A percentile compares a stretch with the other conserved stretches of the same genome.
These are phyloP conservation scores for Sabellastarte sp. DNA, from an alignment of 2,888 invertebrate genomes.

Conservation along the genomic window DNA sequence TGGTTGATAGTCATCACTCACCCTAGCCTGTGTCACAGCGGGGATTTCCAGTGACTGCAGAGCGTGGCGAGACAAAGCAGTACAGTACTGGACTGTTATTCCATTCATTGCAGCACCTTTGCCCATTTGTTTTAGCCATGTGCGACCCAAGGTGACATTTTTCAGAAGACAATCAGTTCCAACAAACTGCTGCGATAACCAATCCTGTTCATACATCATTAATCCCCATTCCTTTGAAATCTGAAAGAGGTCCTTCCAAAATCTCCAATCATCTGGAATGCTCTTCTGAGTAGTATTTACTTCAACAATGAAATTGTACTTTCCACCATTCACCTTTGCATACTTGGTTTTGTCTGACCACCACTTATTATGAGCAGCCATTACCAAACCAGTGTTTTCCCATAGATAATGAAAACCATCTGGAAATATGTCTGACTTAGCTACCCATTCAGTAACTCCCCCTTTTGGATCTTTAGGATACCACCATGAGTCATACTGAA, in stretches of 20 bases:
- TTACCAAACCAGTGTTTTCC: constrained; percentile 29
- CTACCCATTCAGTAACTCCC: constrained; percentile 30
- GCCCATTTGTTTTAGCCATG: constrained; percentile 39
- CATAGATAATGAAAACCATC: constrained; percentile 30
- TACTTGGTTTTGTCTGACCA: too few relatives aligned
- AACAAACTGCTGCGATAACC: constrained; percentile 37
- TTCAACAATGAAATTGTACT: too few relatives aligned
- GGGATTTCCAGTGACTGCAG: constrained; percentile 34
- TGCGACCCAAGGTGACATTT: constrained; percentile 29
- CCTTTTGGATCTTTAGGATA: constrained; percentile 32
- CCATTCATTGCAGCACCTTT: constrained; percentile 30
- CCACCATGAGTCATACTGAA: constrained; percentile 42
- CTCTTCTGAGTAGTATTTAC: too few relatives aligned
- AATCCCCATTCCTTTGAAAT: constrained; percentile 30
- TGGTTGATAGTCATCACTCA: constrained; percentile 41
- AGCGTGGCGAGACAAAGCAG: constrained; percentile 33
- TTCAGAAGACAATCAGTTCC: constrained; percentile 22
- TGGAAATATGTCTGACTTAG: constrained; percentile 30
- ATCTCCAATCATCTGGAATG: too few relatives aligned
- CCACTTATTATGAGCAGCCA: constrained; percentile 35
- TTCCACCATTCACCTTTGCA: too few relatives aligned
- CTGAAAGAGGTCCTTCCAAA: constrained; percentile 32
- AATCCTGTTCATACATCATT: constrained; percentile 37
- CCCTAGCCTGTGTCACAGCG: constrained; percentile 39
- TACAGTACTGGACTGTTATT: constrained; percentile 40